A percentile compares a stretch with the other conserved stretches of the same genome.
Evolutionary conservation across 1,140 invertebrate genomes (phyloP).

Genomic region (Andricus grossulariae): DNA sequence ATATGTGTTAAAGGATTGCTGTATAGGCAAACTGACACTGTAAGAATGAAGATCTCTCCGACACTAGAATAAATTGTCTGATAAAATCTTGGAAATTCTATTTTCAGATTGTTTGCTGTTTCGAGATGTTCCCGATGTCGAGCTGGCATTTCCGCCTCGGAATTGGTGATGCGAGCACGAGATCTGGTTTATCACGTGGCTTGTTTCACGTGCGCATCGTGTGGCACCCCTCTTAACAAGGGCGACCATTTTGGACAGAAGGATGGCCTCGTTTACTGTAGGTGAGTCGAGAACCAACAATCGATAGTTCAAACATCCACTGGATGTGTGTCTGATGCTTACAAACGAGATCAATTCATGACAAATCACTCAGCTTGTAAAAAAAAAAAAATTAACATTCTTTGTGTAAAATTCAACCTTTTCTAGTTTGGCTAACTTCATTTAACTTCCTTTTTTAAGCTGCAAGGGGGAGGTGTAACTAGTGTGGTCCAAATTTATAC

Average conservation of each 20-base stretch:
- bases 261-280: slow-evolving; percentile 86
- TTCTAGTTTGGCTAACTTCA: too few relatives aligned
- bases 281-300: slow-evolving; percentile 72
- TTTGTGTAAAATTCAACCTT: too few relatives aligned
- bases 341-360: slow-evolving; percentile 3
- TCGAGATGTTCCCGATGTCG: slow-evolving; percentile 90
- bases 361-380: not conserved
- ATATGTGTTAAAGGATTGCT: too few relatives aligned
- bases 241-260: slow-evolving; percentile 94
- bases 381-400: too few relatives aligned
- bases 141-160: slow-evolving; percentile 89
- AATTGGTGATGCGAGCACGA: slow-evolving; percentile 93
- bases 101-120: slow-evolving; percentile 84
- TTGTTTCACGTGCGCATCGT: slow-evolving; percentile 93
- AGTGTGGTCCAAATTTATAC: too few relatives aligned
- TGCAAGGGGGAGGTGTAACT: too few relatives aligned
- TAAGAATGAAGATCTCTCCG: too few relatives aligned
- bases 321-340: not conserved
- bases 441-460: too few relatives aligned
- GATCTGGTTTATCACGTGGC: slow-evolving; percentile 93
- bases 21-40: too few relatives aligned
- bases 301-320: slow-evolving; percentile 13
- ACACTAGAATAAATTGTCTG: not conserved
- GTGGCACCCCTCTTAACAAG: slow-evolving; percentile 85
- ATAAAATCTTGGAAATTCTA: slow-evolving; percentile 10